These are phyloP conservation scores for Sphenopsis melanotis DNA, from an alignment of 2,797 vertebrate genomes.

Conservation along the genomic window DNA sequence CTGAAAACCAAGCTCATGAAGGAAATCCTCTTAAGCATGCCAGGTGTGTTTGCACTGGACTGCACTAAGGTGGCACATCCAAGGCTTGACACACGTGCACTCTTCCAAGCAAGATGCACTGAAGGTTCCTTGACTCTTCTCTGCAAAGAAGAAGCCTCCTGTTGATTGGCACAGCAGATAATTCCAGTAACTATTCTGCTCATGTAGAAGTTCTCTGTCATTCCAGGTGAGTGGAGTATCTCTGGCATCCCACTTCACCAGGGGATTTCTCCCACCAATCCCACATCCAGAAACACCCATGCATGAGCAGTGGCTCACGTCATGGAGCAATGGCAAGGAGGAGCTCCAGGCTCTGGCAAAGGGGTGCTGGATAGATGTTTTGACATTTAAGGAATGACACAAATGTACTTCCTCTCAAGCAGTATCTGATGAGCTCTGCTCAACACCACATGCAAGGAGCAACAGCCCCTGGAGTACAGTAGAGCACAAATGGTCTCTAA, in stretches of 20 bases:
- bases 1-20: not conserved
- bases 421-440: not conserved
- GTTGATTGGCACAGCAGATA: not conserved
- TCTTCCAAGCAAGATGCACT: not conserved
- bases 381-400: not conserved
- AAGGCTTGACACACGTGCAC: not conserved
- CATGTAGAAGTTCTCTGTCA: not conserved
- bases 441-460: not conserved
- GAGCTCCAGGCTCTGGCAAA: not conserved
- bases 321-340: not conserved
- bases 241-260: accelerated
- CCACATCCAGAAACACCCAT: not conserved
- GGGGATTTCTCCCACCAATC: not conserved
- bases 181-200: not conserved
- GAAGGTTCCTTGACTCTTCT: not conserved
- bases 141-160: not conserved
- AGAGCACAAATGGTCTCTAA: constrained; percentile 13
- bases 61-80: not conserved
- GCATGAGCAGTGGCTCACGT: not conserved
- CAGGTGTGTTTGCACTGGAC: not conserved
- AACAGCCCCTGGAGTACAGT: not conserved
- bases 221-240: not conserved
- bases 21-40: not conserved
- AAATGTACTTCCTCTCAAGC: not conserved
- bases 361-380: not conserved